Evolutionary conservation across 2,113 vertebrate genomes (phyloP), one percentile per base, ranked within the genome.

Genomic region (Pantherophis guttatus): DNA sequence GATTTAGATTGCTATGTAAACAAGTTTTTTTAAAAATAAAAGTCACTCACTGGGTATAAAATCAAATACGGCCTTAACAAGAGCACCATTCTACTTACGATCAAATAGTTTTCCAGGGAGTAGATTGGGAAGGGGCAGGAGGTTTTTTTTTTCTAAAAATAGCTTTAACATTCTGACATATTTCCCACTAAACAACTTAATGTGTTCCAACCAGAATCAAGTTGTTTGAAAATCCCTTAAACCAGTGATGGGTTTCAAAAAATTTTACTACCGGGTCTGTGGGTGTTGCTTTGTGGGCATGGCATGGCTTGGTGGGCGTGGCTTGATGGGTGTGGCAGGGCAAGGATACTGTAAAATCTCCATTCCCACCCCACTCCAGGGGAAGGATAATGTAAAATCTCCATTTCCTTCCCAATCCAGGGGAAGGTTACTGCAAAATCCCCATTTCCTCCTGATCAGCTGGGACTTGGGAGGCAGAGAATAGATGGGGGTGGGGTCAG

Each of bases 171-270:
- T 65, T 29, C 89, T 81, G 12, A 10, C 50, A 50, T 26, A 93
- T 92, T 85, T 88, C n/a, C 89, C 87, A 90, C 10, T 75, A 94
- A 24, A 54, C 0, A 94, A 19, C 10, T 94, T 86, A 92, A 91
- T 86, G 29, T 86, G 12, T 2, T 24, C 8, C 54, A 92, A 81
- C 10, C n/a, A 87, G 2, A 1, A 88, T 33, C n/a, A 90, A 26
- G 9, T 91, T 54, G 24, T 57, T 88, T 90, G 17, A 75, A 94
- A 94, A 92, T 0, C 3, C 23, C 62, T 89, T 81, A 92, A 33
- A 89, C 4, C 44, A 48, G 44, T 48, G 44, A 48, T 48, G 44
- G 44, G 44, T 48, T 48, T 48, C 44, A 48, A 48, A 48, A 48
- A 48, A 3, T 48, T 48, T 48, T 48, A 48, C 44, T 48, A 48